Evolutionary conservation across 2,113 vertebrate species (phyloP), one percentile per base, ranked within the genome.

Genomic region (Cyanistes caeruleus): DNA sequence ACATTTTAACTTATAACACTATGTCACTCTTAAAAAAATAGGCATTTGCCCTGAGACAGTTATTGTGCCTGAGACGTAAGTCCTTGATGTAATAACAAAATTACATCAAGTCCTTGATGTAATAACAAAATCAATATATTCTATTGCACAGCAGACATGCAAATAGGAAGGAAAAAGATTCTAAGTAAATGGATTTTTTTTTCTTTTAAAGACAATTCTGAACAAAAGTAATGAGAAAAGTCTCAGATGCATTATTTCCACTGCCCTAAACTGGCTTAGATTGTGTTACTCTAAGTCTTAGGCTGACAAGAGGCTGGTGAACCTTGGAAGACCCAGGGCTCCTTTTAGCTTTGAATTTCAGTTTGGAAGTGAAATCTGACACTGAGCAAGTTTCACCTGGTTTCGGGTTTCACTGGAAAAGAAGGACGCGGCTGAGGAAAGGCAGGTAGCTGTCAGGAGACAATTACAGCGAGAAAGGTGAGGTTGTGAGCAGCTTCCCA

Each of bases 271-370:
- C 2, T 39, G 49, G 22, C 28, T 68, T 56, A 58, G 5, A 2
- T n/a, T 56, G 7, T 41, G 48, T 11, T 19, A 53, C 64, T 58
- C 64, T 27, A 24, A 75, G 44, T 74, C 56, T 53, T 15, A 7
- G 48, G 9, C 72, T 95, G 85, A 88, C 85, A 86, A 70, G 52
- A 81, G 56, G 31, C 46, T 90, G 35, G 30, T 94, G 88, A 96
- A 90, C 93, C 94, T 87, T 79, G 74, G 53, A 92, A 95, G 73
- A 95, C 86, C 68, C 1, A 2, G 9, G 35, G 58, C 56, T 89
- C 67, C 86, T 86, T 93, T 89, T 53, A 43, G 80, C 84, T 94
- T 91, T 95, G 85, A 77, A 84, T 96, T 94, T 90, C 92, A 81
- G 33, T 78, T 89, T 87, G 58, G 86, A 93, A 87, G 90, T 16